phyloP scores from a whole-genome alignment of 2,888 invertebrate genomes.

The Watsonalla cultraria region DNA sequence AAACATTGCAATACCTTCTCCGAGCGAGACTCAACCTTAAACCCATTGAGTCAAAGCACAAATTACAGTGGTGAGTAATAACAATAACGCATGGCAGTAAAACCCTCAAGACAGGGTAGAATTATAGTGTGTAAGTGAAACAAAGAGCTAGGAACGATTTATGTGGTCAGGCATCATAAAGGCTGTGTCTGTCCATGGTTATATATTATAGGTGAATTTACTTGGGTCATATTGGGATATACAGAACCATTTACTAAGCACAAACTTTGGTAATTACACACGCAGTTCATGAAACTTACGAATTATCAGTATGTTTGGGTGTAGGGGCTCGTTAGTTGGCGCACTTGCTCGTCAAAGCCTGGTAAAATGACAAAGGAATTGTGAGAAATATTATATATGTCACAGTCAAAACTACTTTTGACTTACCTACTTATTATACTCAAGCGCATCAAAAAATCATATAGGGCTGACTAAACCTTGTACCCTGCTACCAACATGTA shows the following conservation, averaged over 20 bases:
- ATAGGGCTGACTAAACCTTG: no score
- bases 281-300: no score
- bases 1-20: neutral
- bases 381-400: no score
- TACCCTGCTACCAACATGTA: no score
- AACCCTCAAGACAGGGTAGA: conserved; percentile 4
- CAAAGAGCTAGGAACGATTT: conserved; percentile 1
- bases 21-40: neutral
- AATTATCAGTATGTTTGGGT: no score
- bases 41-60: neutral
- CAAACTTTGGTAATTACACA: neutral
- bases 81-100: conserved; percentile 4
- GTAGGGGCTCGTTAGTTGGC: no score
- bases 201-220: neutral
- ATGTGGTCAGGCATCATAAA: neutral
- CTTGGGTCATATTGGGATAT: neutral
- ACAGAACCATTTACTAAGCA: neutral
- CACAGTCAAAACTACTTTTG: no score
- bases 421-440: no score
- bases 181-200: neutral
- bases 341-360: no score
- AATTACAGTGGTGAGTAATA: neutral
- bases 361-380: no score
- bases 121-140: conserved; percentile 5
- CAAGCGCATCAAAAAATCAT: no score